These are phyloP conservation scores for Pitta sordida DNA, from an alignment of 2,113 vertebrate species.

Conservation along the genomic window DNA sequence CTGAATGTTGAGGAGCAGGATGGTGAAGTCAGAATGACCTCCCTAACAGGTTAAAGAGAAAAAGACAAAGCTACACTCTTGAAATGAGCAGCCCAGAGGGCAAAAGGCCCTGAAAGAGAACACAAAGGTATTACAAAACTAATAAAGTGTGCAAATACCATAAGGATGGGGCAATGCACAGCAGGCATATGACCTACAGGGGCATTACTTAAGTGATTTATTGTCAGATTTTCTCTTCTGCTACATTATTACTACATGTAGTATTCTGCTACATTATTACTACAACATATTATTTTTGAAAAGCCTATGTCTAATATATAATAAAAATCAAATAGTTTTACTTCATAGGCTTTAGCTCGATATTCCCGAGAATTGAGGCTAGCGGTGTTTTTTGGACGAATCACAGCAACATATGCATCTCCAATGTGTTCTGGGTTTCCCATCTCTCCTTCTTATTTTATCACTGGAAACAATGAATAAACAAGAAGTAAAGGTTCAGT, in stretches of 20 bases:
- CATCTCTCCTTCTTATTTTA: conserved; percentile 73
- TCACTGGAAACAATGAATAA: conserved; percentile 48
- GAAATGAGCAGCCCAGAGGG: not conserved
- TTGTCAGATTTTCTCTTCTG: not conserved
- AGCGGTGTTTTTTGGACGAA: conserved; percentile 93
- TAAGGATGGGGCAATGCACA: not conserved
- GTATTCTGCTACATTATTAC: not conserved
- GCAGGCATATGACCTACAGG: not conserved
- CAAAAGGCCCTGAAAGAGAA: not conserved
- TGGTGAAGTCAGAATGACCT: not conserved
- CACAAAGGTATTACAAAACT: not conserved
- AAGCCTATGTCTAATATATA: not conserved
- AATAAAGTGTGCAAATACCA: not conserved
- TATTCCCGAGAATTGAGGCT: conserved; percentile 97
- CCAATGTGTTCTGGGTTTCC: conserved; percentile 88
- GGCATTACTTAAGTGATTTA: not conserved
- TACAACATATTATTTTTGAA: not conserved
- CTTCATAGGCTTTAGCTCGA: conserved; percentile 95
- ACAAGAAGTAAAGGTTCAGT: not conserved
- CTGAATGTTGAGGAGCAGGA: not conserved
- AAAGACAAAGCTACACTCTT: not conserved
- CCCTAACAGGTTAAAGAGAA: not conserved
- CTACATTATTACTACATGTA: not conserved
- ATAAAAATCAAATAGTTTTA: conserved; percentile 56
- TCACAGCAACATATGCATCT: conserved; percentile 92